Conservation (phyloP, 2,888 invertebrate genomes). For the Strigamia maritima region DNA sequence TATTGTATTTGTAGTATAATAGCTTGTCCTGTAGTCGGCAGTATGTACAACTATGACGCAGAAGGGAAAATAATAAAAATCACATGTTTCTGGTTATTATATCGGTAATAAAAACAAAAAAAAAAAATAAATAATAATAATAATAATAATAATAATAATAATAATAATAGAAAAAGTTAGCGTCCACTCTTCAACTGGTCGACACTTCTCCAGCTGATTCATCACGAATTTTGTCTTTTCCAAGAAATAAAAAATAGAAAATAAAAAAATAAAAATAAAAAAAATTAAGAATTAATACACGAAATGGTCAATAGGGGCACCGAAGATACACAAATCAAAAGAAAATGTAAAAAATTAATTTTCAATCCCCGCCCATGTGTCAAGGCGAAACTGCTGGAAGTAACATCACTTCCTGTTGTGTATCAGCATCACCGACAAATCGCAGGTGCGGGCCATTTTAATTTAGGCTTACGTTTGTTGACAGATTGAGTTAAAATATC, state of each 20-base stretch:
- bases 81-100: conserved; percentile 28
- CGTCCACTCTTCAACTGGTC: background rate
- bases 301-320: background rate
- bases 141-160: too few species aligned
- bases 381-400: too few species aligned
- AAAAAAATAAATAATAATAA: too few species aligned
- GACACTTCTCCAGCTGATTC: background rate
- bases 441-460: too few species aligned
- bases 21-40: conserved; percentile 30
- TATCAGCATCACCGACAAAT: too few species aligned
- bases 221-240: conserved; percentile 9
- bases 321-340: too few species aligned
- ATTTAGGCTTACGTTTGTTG: too few species aligned
- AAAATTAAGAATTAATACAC: background rate
- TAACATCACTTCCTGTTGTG: too few species aligned
- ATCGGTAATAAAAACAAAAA: conserved; percentile 7
- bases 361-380: too few species aligned
- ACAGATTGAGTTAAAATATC: too few species aligned
- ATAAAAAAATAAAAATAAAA: background rate
- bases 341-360: too few species aligned
- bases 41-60: conserved; percentile 30
- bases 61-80: conserved; percentile 8
- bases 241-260: background rate
- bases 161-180: background rate
- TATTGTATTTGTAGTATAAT: background rate